These are phyloP conservation scores for Clitarchus hookeri DNA, from an alignment of 2,888 invertebrate species.

Conservation along the genomic window DNA sequence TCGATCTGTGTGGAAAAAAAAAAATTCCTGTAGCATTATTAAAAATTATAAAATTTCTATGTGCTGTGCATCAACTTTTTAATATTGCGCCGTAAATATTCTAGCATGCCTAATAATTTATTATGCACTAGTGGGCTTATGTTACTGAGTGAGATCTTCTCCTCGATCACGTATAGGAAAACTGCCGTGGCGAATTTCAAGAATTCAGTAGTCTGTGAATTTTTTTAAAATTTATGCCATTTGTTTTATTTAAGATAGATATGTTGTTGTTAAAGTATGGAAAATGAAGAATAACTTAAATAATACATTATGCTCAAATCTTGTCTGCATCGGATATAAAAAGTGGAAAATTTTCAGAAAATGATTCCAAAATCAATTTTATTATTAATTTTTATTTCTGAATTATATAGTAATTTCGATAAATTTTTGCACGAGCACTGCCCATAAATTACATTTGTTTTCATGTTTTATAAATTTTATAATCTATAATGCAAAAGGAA, in stretches of 20 bases:
- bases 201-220: not conserved
- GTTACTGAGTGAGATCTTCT: not conserved
- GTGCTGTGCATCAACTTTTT: constrained; percentile 9
- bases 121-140: not conserved
- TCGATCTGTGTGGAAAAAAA: not conserved
- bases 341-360: not conserved
- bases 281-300: not conserved
- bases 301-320: not conserved
- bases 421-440: too few species aligned
- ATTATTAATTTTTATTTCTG: too few species aligned
- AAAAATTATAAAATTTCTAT: not conserved
- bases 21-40: constrained; percentile 6
- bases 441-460: too few species aligned
- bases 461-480: too few species aligned
- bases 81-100: not conserved
- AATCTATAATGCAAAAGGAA: too few species aligned
- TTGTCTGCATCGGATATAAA: not conserved
- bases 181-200: not conserved
- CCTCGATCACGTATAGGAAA: not conserved
- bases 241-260: not conserved
- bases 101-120: constrained; percentile 6
- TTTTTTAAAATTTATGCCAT: not conserved
- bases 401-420: too few species aligned
- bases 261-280: not conserved
- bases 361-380: not conserved